Base-by-base conservation (phyloP, 2,113 vertebrate species). In the Brachypteracias leptosomus region DNA sequence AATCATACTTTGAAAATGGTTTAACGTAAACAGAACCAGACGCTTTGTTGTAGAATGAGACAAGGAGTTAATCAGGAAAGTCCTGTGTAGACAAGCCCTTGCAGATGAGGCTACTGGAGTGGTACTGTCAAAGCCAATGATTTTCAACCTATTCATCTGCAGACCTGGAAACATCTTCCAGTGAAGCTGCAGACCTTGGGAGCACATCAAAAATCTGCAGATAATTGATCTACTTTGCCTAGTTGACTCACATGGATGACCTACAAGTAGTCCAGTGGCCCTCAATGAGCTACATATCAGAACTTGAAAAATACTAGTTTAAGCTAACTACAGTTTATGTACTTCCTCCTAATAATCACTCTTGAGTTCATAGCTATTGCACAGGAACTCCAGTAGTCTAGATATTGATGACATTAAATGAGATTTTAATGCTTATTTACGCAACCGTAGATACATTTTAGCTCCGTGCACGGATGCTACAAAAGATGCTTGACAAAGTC, bases 31-130 rank as follows among this genome's bases (percentile, higher is more conserved):
- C 95, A 97, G 87, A 92, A 90, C 84, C 57, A 97, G 89, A 89
- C 89, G 87, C 96, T 97, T 96, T 96, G 94, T 97, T 96, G 93
- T 95, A 94, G 77, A 95, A 91, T 33, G 84, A 95, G 95, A 91
- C 86, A 40, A 7, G 38, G 77, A 95, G 87, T 92, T 92, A 95
- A 95, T 92, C 95, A 79, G 93, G 68, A 49, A 76, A 92, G 93
- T 96, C 95, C 79, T 94, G 95, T 95, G 88, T 58, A 94, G 93
- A 92, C 90, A 97, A 95, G 95, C 82, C 90, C 72, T 90, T 51
- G 85, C 88, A 85, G 78, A 85, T 90, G 92, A 95, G 84, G 76
- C 83, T 74, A 92, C 83, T 74, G 72, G 51, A 90, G 47, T 35
- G 59, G 76, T 81, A 81, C 7, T 89, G 90, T 80, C 83, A 86